A percentile compares a stretch with the other conserved stretches of the same genome.
phyloP scores from a whole-genome alignment of 37 sponge, comb jelly and placozoan species.

The Spongilla lacustris region DNA sequence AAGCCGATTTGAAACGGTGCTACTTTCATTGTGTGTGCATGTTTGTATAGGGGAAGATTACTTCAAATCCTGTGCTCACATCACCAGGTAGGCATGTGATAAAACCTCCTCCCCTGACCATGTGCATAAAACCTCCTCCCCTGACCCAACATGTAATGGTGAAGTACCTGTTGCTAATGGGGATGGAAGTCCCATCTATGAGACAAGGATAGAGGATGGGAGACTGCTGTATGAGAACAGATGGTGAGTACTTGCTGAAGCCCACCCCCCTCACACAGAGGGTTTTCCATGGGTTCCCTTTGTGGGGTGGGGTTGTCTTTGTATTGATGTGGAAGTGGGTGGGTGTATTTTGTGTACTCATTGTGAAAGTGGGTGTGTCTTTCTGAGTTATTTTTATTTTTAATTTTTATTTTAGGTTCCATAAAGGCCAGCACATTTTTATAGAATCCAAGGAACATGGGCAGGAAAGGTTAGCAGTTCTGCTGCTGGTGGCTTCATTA shows the following conservation, averaged over 20 bases:
- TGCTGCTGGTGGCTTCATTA: neutral
- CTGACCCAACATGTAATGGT: neutral
- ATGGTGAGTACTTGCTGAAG: constrained; percentile 29
- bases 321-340: too few relatives aligned
- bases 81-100: neutral
- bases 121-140: neutral
- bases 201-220: constrained; percentile 73
- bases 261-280: neutral
- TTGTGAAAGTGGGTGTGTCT: too few relatives aligned
- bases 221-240: constrained; percentile 70
- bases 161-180: constrained; percentile 25
- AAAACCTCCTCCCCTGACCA: neutral
- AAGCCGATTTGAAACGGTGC: too few relatives aligned
- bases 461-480: constrained; percentile 45
- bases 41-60: neutral
- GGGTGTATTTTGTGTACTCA: too few relatives aligned
- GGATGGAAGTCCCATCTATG: constrained; percentile 41
- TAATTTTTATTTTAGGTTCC: constrained; percentile 45
- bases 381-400: too few relatives aligned
- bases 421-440: constrained; percentile 69
- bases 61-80: neutral
- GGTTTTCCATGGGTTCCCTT: neutral
- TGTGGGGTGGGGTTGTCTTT: neutral
- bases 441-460: constrained; percentile 77
- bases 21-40: neutral